phyloP scores from a whole-genome alignment of 2,888 invertebrate species.

The Rotaria macrura region DNA sequence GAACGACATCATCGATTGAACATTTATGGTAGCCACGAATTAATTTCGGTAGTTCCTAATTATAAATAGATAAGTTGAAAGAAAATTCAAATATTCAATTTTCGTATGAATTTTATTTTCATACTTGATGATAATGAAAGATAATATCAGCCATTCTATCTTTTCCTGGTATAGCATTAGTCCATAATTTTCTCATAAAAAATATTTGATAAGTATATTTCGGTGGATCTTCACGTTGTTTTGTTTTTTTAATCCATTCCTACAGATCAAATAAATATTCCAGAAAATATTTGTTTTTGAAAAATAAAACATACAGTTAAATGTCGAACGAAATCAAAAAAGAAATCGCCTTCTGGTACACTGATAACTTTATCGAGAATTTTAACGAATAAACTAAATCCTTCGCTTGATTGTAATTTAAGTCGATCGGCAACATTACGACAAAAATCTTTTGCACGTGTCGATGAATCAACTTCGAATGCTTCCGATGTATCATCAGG shows the following conservation, averaged over 20 bases:
- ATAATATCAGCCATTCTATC: constrained; percentile 78
- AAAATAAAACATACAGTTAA: constrained; percentile 52
- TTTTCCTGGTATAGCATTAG: constrained; percentile 73
- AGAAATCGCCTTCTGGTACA: constrained; percentile 79
- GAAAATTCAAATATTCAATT: no score
- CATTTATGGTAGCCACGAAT: constrained; percentile 91
- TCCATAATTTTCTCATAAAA: constrained; percentile 92
- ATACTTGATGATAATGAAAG: constrained; percentile 64
- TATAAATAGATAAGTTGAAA: no score
- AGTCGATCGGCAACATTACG: constrained; percentile 67
- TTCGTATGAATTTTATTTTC: no score
- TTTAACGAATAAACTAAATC: constrained; percentile 84
- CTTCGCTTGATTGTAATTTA: constrained; percentile 67
- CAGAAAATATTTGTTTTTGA: no score
- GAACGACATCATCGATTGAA: constrained; percentile 80
- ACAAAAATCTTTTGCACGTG: constrained; percentile 74
- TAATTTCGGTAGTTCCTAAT: constrained; percentile 72
- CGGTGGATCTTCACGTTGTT: constrained; percentile 62
- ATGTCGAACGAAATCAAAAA: constrained; percentile 87
- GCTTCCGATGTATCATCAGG: constrained; percentile 98
- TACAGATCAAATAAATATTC: no score
- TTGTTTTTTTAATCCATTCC: constrained; percentile 71
- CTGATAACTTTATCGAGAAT: constrained; percentile 82
- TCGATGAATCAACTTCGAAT: constrained; percentile 83
- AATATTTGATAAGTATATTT: constrained; percentile 75